Conservation (phyloP, 2,888 invertebrate species). For the Leptothorax acervorum region DNA sequence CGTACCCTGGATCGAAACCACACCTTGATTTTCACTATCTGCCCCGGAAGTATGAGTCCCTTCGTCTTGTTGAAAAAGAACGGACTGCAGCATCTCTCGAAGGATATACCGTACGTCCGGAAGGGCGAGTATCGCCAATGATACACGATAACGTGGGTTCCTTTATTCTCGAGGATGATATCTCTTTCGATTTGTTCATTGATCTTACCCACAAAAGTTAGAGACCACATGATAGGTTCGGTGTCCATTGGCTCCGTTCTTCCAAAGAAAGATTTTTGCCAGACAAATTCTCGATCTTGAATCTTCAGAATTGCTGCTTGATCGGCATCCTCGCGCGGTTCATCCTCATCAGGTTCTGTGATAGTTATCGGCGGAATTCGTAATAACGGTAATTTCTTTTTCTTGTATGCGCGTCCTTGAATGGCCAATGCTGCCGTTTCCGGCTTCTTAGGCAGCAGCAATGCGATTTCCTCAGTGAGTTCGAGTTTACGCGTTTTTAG, state of each 20-base stretch:
- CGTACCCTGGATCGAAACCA: slow-evolving; percentile 86
- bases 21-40: slow-evolving; percentile 85
- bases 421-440: slow-evolving; percentile 77
- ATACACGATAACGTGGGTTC: slow-evolving; percentile 86
- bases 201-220: slow-evolving; percentile 64
- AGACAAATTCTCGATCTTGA: slow-evolving; percentile 74
- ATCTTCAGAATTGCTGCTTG: slow-evolving; percentile 70
- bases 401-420: slow-evolving; percentile 71
- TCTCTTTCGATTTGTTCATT: slow-evolving; percentile 52
- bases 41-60: slow-evolving; percentile 86
- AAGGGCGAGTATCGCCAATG: slow-evolving; percentile 84
- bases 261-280: slow-evolving; percentile 15
- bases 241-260: neutral
- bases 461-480: slow-evolving; percentile 71
- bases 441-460: slow-evolving; percentile 78
- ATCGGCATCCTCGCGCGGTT: slow-evolving; percentile 35
- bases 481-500: slow-evolving; percentile 70
- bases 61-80: slow-evolving; percentile 88
- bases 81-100: slow-evolving; percentile 77
- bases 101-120: slow-evolving; percentile 60
- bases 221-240: slow-evolving; percentile 65
- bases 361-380: slow-evolving; percentile 68
- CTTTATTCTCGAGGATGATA: slow-evolving; percentile 86
- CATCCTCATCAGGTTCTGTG: slow-evolving; percentile 36
- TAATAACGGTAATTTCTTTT: neutral